phyloP scores from a whole-genome alignment of 2,888 invertebrate species.

The Furcula furcula region DNA sequence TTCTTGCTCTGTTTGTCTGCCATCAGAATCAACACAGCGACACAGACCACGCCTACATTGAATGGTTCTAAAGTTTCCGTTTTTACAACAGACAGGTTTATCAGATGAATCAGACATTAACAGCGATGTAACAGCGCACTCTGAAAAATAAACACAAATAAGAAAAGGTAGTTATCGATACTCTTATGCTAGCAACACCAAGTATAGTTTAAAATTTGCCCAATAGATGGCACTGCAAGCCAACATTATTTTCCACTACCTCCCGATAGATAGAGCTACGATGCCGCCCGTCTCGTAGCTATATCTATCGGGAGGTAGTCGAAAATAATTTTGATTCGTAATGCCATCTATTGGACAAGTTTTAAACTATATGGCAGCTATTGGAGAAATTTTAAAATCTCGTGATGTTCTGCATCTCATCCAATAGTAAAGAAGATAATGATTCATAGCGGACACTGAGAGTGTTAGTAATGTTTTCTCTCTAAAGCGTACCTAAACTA shows the following conservation, averaged over 20 bases:
- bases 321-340: background rate
- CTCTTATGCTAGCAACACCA: too few relatives aligned
- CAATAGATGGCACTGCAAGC: constrained; percentile 1
- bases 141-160: constrained; percentile 55
- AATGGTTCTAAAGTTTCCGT: constrained; percentile 83
- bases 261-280: background rate
- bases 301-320: background rate
- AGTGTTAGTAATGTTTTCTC: too few relatives aligned
- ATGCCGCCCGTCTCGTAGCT: too few relatives aligned
- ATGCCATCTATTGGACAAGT: constrained; percentile 1
- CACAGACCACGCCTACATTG: constrained; percentile 84
- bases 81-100: constrained; percentile 81
- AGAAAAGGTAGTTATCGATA: background rate
- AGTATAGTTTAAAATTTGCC: background rate
- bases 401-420: too few relatives aligned
- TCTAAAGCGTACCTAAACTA: too few relatives aligned
- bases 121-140: constrained; percentile 82
- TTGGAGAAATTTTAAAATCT: too few relatives aligned
- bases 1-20: constrained; percentile 74
- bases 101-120: constrained; percentile 64
- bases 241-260: background rate
- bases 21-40: constrained; percentile 84
- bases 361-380: too few relatives aligned
- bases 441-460: too few relatives aligned
- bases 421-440: too few relatives aligned